Evolutionary conservation across 1,140 invertebrate genomes (phyloP).

Genomic region (Teleogryllus occipitalis): DNA sequence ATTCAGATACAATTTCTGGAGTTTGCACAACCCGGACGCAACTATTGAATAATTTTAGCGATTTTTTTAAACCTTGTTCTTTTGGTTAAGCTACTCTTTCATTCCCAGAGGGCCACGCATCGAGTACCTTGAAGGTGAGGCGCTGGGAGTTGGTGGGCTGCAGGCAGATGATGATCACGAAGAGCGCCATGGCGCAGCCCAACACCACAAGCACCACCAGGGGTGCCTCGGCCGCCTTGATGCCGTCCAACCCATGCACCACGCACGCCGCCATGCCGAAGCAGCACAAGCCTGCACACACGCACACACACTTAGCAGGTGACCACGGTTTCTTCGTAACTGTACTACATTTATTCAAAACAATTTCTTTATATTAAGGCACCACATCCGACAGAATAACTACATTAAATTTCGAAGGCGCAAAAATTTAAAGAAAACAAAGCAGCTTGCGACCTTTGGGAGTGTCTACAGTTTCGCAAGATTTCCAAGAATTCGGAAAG

Average conservation of each 20-base stretch:
- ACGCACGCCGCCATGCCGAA: background rate
- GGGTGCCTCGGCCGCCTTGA: background rate
- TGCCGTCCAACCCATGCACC: background rate
- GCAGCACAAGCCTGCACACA: background rate
- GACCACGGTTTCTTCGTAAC: too few species aligned
- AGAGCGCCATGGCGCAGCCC: background rate
- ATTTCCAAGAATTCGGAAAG: too few species aligned
- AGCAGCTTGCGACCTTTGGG: too few species aligned
- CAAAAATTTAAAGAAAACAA: too few species aligned
- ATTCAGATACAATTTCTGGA: too few species aligned
- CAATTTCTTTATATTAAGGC: too few species aligned
- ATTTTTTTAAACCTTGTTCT: background rate
- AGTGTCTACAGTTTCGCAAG: too few species aligned
- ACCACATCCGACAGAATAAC: too few species aligned
- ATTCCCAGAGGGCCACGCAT: too few species aligned
- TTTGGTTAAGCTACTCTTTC: background rate
- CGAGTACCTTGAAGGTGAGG: conserved; percentile 8
- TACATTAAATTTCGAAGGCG: too few species aligned
- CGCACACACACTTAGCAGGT: too few species aligned
- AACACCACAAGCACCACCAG: background rate
- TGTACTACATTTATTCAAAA: too few species aligned
- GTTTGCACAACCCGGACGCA: background rate
- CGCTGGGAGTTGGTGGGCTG: background rate
- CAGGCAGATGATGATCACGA: background rate
- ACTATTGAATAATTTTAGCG: conserved; percentile 23